Evolutionary conservation across 2,113 vertebrate genomes (phyloP).

Genomic region (Shinisaurus crocodilurus): DNA sequence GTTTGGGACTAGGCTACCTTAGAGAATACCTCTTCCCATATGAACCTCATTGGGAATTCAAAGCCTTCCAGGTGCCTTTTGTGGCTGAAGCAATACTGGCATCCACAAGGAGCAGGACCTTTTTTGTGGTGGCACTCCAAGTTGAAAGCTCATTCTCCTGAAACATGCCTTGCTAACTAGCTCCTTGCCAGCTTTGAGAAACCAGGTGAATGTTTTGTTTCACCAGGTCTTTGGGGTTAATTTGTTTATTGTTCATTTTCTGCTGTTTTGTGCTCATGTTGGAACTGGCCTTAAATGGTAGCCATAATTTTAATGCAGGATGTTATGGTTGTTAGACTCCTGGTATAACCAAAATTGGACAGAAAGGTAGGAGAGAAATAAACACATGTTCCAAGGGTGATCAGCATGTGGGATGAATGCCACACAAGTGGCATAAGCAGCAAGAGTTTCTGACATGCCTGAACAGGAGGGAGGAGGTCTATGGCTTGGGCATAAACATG

Average conservation of each 20-base stretch:
- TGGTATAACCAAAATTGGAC: neutral
- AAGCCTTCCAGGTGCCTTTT: neutral
- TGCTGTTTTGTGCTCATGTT: neutral
- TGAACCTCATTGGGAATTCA: neutral
- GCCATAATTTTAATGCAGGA: neutral
- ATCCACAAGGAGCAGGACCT: neutral
- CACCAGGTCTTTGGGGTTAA: neutral
- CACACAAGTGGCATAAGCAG: neutral
- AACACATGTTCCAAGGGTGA: neutral
- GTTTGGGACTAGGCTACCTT: neutral
- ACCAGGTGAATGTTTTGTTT: neutral
- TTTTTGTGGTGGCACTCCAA: neutral
- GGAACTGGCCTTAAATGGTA: neutral
- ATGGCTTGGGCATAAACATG: neutral
- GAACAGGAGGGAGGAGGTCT: neutral
- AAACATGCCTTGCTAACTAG: neutral
- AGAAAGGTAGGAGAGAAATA: neutral
- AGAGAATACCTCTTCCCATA: neutral
- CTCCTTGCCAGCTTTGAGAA: neutral
- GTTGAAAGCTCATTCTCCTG: neutral
- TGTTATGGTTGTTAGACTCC: neutral
- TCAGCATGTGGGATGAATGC: neutral
- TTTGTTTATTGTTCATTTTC: neutral
- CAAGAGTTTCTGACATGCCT: neutral
- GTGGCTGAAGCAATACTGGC: neutral